A percentile compares a stretch with the other conserved stretches of the same genome.
Evolutionary conservation across 2,888 invertebrate genomes (phyloP).

Genomic region (Monoplex corrugatus): DNA sequence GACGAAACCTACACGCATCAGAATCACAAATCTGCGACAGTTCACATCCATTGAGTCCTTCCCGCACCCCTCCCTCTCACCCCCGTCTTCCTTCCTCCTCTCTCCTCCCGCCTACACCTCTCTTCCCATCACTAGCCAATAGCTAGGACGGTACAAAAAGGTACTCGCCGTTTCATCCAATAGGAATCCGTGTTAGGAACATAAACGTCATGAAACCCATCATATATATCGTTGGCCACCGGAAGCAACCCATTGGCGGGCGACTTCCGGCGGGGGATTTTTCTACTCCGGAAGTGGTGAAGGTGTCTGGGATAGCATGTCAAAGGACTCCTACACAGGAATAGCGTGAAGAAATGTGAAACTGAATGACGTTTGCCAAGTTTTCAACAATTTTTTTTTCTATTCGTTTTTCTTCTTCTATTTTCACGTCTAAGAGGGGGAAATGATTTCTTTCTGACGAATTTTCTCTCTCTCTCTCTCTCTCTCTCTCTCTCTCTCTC

Average conservation of each 20-base stretch:
- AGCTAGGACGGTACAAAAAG: background rate
- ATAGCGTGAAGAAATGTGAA: background rate
- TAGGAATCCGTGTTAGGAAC: background rate
- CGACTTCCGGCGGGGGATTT: background rate
- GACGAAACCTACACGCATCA: background rate
- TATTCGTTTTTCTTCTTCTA: background rate
- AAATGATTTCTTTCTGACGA: too few species aligned
- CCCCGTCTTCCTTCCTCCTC: background rate
- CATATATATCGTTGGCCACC: background rate
- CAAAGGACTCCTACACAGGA: background rate
- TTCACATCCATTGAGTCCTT: background rate
- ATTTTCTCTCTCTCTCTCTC: background rate
- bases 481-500: background rate
- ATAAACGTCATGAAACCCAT: background rate
- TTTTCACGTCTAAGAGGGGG: too few species aligned
- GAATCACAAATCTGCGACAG: background rate
- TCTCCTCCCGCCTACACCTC: background rate
- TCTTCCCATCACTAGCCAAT: background rate
- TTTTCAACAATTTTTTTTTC: background rate
- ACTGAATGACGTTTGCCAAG: background rate
- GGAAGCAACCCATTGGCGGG: background rate
- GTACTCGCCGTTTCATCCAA: background rate
- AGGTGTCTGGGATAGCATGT: background rate
- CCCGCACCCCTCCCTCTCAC: background rate
- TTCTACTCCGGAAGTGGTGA: background rate